Base-by-base conservation (phyloP, 1,140 invertebrate genomes). In the Rhyacophila brunnea region DNA sequence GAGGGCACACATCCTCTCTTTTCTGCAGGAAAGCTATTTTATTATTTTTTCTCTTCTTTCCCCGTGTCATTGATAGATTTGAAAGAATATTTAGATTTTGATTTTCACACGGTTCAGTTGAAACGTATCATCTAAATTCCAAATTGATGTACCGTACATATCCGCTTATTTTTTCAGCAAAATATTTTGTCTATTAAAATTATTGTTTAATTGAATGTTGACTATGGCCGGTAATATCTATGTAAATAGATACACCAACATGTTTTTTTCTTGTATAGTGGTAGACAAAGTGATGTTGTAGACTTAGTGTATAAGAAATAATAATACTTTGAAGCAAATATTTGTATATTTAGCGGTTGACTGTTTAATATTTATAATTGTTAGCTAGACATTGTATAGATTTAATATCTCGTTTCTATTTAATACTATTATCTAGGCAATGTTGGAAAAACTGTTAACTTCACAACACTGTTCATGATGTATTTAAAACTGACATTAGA, bases 371-470 rank as follows among this genome's bases (percentile, higher is more conserved):
- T 62, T 57, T 54, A 58, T 63, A 44, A 43, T 54, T 54, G 55
- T 58, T 63, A 63, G 60, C 52, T 58, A 54, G 55, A 63, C n/a
- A 49, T 20, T 63, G 60, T 63, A 58, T 53, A 62, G 53, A 57
- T 53, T 45, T 51, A 55, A 54, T 42, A 48, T 45, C n/a, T 46
- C 23, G 23, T 28, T 28, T 28, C 23, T 9, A 28, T 28, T 28
- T 28, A 9, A 28, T 28, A 5, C 23, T 28, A 28, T 28, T 28
- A 28, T 28, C 23, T 28, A 28, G 23, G 23, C 23, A 28, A 28
- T 3, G 3, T 28, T 28, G 3, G 23, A 28, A 5, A 9, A 9
- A 28, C 3, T 28, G 23, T 28, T 28, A 28, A 28, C 23, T 28
- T 28, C 4, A 28, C 23, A 28, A 28, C 9, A 28, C 9, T 28